These are phyloP conservation scores for Tamias sibiricus DNA, from an alignment of 2,113 vertebrate genomes.

Conservation along the genomic window DNA sequence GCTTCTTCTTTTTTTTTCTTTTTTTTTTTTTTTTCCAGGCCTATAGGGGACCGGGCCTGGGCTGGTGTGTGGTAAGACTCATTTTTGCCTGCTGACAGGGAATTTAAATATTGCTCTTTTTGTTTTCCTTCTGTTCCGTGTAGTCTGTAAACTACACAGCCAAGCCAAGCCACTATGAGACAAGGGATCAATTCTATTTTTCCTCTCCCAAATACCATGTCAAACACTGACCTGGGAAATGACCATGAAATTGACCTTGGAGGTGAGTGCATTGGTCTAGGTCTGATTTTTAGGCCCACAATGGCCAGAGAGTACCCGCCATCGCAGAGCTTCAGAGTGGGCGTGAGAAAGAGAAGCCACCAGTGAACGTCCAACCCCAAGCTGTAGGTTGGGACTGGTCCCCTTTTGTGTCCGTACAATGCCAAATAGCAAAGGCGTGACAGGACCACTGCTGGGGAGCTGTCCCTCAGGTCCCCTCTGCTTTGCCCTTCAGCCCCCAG, in stretches of 20 bases:
- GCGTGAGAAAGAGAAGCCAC: not conserved
- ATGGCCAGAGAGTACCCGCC: not conserved
- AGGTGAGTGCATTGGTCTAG: not conserved
- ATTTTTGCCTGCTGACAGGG: conserved; percentile 42
- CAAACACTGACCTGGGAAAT: conserved; percentile 25
- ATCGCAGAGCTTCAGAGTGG: not conserved
- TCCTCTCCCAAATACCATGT: not conserved
- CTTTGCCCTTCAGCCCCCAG: no score
- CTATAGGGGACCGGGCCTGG: not conserved
- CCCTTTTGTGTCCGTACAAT: not conserved
- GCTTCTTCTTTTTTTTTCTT: no score
- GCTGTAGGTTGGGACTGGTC: not conserved
- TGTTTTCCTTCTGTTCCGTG: not conserved
- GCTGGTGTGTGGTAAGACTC: not conserved
- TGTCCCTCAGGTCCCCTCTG: not conserved
- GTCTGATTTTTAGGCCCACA: not conserved
- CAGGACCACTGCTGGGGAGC: not conserved
- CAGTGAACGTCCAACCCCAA: not conserved
- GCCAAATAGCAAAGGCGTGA: not conserved
- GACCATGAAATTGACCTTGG: not conserved
- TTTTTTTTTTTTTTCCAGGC: conserved; percentile 22
- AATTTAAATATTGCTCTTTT: not conserved
- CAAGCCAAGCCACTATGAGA: not conserved
- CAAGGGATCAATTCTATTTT: not conserved
- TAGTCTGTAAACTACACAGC: not conserved